Evolutionary conservation across 2,797 vertebrate genomes (phyloP).

Genomic region (Gallinago solitaria): DNA sequence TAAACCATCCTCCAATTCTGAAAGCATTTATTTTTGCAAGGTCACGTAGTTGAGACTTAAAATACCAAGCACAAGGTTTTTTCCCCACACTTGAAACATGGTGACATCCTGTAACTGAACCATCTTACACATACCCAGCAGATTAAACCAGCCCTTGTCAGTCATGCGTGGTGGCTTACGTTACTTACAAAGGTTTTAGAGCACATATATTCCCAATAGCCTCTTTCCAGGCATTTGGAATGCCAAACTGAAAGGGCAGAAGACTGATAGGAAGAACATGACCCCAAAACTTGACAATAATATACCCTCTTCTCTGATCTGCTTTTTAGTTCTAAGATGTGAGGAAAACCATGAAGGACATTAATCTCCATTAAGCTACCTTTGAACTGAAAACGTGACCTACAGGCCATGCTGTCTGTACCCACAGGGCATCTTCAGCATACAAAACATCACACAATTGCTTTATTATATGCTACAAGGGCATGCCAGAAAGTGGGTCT

Average conservation of each 20-base stretch:
- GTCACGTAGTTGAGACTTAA: neutral
- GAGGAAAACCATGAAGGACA: neutral
- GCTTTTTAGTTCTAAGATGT: neutral
- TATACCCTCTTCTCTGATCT: neutral
- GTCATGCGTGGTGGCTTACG: fast-evolving
- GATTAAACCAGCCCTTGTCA: neutral
- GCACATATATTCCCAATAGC: neutral
- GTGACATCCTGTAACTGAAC: neutral
- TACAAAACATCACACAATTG: neutral
- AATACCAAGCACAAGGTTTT: neutral
- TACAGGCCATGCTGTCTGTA: neutral
- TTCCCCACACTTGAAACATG: fast-evolving
- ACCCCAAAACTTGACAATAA: neutral
- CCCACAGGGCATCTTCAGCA: neutral
- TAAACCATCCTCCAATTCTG: neutral
- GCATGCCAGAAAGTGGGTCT: neutral
- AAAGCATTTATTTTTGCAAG: neutral
- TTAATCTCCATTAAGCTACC: slow-evolving; percentile 4
- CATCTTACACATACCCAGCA: neutral
- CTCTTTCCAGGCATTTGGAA: neutral
- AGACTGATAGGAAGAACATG: neutral
- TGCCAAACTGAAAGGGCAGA: neutral
- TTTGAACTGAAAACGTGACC: slow-evolving; percentile 8
- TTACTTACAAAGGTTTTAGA: neutral
- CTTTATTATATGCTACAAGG: neutral